Base-by-base conservation (phyloP, 2,113 vertebrate species). In the Blennius ocellaris region DNA sequence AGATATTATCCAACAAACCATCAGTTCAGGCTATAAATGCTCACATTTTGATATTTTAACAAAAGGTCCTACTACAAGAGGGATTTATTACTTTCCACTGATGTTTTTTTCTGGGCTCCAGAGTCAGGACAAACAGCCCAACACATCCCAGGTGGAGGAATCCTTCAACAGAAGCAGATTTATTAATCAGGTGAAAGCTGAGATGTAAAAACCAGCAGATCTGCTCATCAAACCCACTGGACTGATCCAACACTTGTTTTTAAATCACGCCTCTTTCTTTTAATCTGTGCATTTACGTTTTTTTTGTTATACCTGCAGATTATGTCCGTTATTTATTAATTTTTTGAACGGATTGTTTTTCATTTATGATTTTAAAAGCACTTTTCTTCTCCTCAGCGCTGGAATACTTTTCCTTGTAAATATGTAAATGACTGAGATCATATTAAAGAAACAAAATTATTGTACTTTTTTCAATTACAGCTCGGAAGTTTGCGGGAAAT, bases 331-430 rank as follows among this genome's bases (percentile, higher is more conserved):
- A 11, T 39, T 47, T n/a, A n/a, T n/a, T n/a, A n/a, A n/a, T 43
- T 17, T 5, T 66, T 64, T 76, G 30, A 76, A 72, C 60, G 86
- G 47, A 85, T 71, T 85, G 84, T 83, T 78, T 79, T 54, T 80
- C 74, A 80, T 69, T 81, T 83, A 82, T 87, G 66, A 84, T 89
- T 84, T 52, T 86, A 83, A 59, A 85, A 85, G 90, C 91, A 93
- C 91, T 92, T 93, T 73, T 73, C 89, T 84, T 57, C 83, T 87
- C 51, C 71, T 57, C 40, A n/a, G 57, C 81, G 82, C 73, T 87
- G 80, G 76, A 83, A 83, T 90, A 79, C 92, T 87, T 79, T 84
- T 90, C 72, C 87, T 68, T 84, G 88, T 88, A 76, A 89, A 86
- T 75, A 91, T 90, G 84, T 87, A 84, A 88, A 90, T 89, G 83